Conservation (phyloP, 1,140 invertebrate species). For the Rhynchophorus ferrugineus region DNA sequence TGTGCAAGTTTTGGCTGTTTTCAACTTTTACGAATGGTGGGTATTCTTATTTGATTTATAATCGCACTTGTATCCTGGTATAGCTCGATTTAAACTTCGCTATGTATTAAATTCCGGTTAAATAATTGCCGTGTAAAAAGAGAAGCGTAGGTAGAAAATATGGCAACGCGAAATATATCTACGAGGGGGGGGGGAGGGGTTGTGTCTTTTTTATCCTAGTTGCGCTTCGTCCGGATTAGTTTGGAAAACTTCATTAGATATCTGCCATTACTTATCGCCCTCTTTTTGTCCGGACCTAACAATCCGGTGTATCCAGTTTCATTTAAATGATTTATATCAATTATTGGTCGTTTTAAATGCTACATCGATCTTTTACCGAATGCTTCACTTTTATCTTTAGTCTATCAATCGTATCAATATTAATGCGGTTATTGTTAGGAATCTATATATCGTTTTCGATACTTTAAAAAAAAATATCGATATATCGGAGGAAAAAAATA, state of each 20-base stretch:
- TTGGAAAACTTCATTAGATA: constrained; percentile 17
- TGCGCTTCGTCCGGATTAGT: constrained; percentile 7
- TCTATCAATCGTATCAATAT: no score
- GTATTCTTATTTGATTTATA: constrained; percentile 19
- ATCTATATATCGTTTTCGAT: no score
- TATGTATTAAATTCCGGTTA: constrained; percentile 21
- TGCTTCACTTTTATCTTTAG: no score
- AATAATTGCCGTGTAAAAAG: constrained; percentile 20
- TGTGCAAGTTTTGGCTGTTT: constrained; percentile 15
- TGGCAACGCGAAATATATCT: constrained; percentile 15
- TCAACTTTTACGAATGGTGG: constrained; percentile 17
- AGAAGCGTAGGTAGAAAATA: constrained; percentile 17
- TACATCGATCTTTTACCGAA: no score
- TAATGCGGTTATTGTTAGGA: no score
- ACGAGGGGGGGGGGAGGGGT: no score
- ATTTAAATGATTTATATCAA: no score
- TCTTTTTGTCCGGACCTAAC: no score
- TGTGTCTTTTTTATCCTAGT: constrained; percentile 17
- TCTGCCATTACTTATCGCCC: constrained; percentile 7
- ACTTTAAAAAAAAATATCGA: no score
- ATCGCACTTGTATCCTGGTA: constrained; percentile 17
- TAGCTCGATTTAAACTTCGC: constrained; percentile 21
- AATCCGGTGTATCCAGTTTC: no score
- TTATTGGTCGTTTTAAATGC: no score
- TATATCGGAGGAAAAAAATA: no score